Evolutionary conservation across 2,113 vertebrate species (phyloP).

Genomic region (Paramormyrops kingsleyae): DNA sequence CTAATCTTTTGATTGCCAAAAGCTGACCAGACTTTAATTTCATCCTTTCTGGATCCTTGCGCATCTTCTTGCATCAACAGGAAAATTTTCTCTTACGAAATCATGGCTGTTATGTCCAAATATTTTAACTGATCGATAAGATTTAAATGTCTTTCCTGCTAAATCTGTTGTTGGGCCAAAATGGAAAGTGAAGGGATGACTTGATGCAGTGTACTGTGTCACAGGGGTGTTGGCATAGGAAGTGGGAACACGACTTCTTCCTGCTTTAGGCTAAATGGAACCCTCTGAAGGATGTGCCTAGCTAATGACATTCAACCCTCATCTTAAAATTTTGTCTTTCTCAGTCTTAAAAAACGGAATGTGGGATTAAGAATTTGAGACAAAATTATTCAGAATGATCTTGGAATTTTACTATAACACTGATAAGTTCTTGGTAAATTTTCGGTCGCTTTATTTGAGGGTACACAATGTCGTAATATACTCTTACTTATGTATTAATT

Average conservation of each 20-base stretch:
- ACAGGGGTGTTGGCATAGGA: background rate
- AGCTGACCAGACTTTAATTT: background rate
- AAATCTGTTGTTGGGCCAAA: background rate
- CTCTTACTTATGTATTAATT: too few species aligned
- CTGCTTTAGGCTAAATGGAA: background rate
- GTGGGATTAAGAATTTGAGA: background rate
- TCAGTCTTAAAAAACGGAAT: background rate
- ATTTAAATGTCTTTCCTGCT: background rate
- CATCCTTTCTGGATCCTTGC: background rate
- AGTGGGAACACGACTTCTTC: background rate
- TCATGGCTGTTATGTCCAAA: background rate
- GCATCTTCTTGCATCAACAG: background rate
- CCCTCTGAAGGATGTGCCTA: background rate
- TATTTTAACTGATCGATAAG: background rate
- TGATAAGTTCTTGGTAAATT: background rate
- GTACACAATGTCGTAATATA: too few species aligned
- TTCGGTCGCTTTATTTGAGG: background rate
- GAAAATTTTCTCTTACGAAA: background rate
- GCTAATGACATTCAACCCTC: background rate
- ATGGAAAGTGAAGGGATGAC: background rate
- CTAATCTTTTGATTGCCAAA: background rate
- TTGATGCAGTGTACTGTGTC: background rate
- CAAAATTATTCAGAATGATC: background rate
- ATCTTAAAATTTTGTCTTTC: background rate
- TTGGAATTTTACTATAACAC: background rate